Evolutionary conservation across 2,113 vertebrate genomes (phyloP), one percentile per base, ranked within the genome.

Genomic region (Macroglossus sobrinus): DNA sequence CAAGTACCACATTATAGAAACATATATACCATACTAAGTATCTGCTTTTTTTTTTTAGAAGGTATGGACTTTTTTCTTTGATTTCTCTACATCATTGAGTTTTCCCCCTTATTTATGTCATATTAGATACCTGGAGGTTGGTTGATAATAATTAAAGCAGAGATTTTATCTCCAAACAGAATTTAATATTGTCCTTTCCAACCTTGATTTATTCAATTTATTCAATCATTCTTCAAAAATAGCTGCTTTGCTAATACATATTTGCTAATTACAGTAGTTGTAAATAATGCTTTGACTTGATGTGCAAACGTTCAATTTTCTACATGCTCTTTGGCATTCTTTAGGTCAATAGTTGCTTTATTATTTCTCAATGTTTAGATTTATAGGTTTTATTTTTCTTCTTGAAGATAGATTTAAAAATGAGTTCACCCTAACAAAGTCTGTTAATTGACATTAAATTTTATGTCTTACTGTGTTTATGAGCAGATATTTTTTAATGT

Each of bases 371-470:
- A 38, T 91, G 68, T 96, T 96, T 78, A 91, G 47, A 95, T 94
- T 94, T 95, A 89, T 47, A 86, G 55, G 33, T 61, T 89, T 96
- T 55, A 84, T 71, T 78, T 94, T 94, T 89, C 75, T 94, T 97
- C 90, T 93, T 59, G 80, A 93, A 47, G 61, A 96, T 35, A 95
- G 24, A 85, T 93, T 97, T 95, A 13, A 85, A 97, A 97, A 86
- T 85, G 30, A 95, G 81, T 94, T 96, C 50, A 97, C 55, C 38
- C 72, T 88, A 87, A 89, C 33, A 74, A 97, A 96, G 40, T 91
- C 88, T 97, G 96, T 94, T 97, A 97, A 96, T 95, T 3, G 8
- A 94, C 76, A 96, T 86, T 94, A 96, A 96, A 98, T 94, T 97
- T 82, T 96, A 96, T 86, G 64, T 61, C 55, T 55, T 78, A 78